phyloP scores from a whole-genome alignment of 2,797 vertebrate species.

The Salarias fasciatus region DNA sequence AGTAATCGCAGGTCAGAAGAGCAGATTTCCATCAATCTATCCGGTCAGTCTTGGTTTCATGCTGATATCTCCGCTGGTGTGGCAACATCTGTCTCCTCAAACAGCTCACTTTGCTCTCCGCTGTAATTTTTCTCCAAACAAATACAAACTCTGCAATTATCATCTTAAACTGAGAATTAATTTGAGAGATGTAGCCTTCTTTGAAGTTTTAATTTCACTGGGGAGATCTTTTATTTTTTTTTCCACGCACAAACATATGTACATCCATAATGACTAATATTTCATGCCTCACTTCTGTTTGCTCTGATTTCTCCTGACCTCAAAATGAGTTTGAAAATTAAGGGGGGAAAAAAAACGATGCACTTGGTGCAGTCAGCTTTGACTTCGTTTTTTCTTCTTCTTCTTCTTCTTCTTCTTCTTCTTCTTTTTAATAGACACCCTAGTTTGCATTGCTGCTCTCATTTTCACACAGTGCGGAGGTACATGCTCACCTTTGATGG shows the following conservation, averaged over 20 bases:
- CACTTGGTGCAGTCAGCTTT: slow-evolving; percentile 6
- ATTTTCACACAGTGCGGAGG: slow-evolving; percentile 43
- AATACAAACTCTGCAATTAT: background rate
- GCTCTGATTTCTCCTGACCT: slow-evolving; percentile 48
- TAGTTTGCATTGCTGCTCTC: slow-evolving; percentile 32
- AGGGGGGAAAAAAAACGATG: slow-evolving; percentile 34
- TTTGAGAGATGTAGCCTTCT: slow-evolving; percentile 16
- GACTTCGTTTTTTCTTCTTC: slow-evolving; percentile 11
- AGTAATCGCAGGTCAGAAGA: slow-evolving; percentile 31
- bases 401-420: slow-evolving; percentile 9
- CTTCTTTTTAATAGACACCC: background rate
- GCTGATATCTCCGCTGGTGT: slow-evolving; percentile 40
- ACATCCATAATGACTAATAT: slow-evolving; percentile 37
- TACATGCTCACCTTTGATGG: slow-evolving; percentile 66
- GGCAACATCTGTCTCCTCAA: slow-evolving; percentile 19
- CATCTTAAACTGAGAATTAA: slow-evolving; percentile 6
- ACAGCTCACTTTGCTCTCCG: too few species aligned
- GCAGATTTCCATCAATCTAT: slow-evolving; percentile 8
- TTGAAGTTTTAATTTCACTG: slow-evolving; percentile 37
- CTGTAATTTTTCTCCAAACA: background rate
- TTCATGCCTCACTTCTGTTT: slow-evolving; percentile 36
- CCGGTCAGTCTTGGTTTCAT: slow-evolving; percentile 39
- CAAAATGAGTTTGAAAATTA: slow-evolving; percentile 26
- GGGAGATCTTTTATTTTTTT: background rate
- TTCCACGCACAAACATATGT: background rate